phyloP scores from a whole-genome alignment of 2,113 vertebrate genomes.

The Suricata suricatta region DNA sequence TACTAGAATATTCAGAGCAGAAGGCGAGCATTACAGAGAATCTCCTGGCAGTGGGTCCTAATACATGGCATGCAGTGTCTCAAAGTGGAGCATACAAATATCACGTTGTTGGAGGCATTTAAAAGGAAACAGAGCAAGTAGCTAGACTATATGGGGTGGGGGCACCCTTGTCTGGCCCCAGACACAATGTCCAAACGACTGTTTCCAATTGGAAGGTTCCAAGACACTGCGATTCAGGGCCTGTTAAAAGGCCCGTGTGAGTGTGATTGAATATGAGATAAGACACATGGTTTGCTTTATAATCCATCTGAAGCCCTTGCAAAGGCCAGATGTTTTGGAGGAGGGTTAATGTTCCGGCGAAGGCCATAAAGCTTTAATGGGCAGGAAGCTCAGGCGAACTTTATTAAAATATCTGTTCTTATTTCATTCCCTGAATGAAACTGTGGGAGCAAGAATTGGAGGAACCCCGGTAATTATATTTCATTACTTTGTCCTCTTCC shows the following conservation, averaged over 20 bases:
- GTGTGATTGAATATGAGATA: slow-evolving; percentile 8
- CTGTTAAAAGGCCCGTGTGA: neutral
- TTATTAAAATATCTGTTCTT: slow-evolving; percentile 42
- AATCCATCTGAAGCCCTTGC: slow-evolving; percentile 9
- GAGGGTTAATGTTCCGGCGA: neutral
- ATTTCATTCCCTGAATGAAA: neutral
- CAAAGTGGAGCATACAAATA: neutral
- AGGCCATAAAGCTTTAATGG: slow-evolving; percentile 11
- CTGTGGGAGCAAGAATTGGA: neutral
- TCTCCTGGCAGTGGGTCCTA: neutral
- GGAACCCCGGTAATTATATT: neutral
- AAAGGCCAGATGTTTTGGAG: slow-evolving; percentile 41
- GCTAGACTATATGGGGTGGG: neutral
- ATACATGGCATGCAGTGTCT: neutral
- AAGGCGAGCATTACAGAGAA: neutral
- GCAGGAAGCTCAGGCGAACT: neutral
- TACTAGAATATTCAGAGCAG: neutral
- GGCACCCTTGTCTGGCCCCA: neutral
- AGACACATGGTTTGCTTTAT: slow-evolving; percentile 59
- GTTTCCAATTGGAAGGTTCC: slow-evolving; percentile 17
- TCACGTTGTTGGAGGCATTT: neutral
- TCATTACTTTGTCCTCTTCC: neutral
- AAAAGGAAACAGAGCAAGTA: neutral
- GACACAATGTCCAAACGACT: neutral
- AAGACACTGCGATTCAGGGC: neutral